phyloP scores from a whole-genome alignment of 2,797 vertebrate genomes.

The Sebastes oblongus region DNA sequence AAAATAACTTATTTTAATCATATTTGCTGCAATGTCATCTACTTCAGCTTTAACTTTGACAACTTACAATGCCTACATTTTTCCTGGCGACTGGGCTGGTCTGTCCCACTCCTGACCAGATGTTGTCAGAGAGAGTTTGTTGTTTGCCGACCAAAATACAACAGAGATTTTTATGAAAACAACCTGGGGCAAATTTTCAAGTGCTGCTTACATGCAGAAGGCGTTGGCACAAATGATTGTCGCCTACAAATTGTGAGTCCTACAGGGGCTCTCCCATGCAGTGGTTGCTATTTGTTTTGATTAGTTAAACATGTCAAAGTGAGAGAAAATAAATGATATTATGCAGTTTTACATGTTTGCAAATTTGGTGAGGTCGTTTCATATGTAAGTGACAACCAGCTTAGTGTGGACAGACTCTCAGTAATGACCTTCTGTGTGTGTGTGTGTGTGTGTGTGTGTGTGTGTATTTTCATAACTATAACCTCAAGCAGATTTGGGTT shows the following conservation, averaged over 20 bases:
- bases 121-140: not conserved
- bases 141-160: not conserved
- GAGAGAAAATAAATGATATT: not conserved
- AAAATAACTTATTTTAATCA: too few relatives aligned
- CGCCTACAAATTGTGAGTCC: not conserved
- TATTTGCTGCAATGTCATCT: too few relatives aligned
- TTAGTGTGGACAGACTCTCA: not conserved
- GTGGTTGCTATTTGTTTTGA: not conserved
- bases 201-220: not conserved
- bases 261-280: not conserved
- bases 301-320: conserved; percentile 1
- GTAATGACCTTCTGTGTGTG: not conserved
- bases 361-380: not conserved
- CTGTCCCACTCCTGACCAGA: not conserved
- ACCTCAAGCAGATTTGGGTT: conserved; percentile 36
- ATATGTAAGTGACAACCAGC: not conserved
- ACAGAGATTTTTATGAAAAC: not conserved
- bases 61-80: not conserved
- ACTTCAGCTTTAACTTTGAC: too few relatives aligned
- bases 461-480: conserved; percentile 45
- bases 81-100: not conserved
- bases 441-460: conserved; percentile 15
- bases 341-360: not conserved
- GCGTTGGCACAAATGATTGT: not conserved
- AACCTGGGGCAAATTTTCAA: not conserved